A percentile compares a stretch with the other conserved stretches of the same genome.
phyloP scores from a whole-genome alignment of 2,888 invertebrate genomes.

The Papilio demoleus region DNA sequence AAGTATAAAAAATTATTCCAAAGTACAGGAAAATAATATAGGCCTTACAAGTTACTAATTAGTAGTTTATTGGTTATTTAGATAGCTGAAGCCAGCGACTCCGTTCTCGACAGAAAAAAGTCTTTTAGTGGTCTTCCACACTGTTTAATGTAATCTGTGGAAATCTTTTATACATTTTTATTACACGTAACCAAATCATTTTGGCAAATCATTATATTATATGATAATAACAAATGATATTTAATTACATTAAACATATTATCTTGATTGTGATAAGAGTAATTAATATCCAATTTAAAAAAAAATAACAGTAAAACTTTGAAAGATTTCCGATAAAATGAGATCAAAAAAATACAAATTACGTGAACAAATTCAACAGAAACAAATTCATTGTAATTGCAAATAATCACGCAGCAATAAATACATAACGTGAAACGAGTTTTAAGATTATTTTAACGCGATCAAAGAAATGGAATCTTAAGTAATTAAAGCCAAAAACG shows the following conservation, averaged over 20 bases:
- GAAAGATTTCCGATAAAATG: slow-evolving; percentile 1
- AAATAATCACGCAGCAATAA: slow-evolving; percentile 6
- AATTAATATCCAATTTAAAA: background rate
- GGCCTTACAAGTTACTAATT: background rate
- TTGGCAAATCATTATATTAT: background rate
- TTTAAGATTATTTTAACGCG: slow-evolving; percentile 16
- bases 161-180: background rate
- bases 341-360: slow-evolving; percentile 28
- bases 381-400: slow-evolving; percentile 24
- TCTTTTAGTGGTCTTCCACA: too few relatives aligned
- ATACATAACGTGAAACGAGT: background rate
- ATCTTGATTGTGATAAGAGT: background rate
- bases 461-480: slow-evolving; percentile 6
- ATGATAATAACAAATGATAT: slow-evolving; percentile 7
- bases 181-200: background rate
- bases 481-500: background rate
- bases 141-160: too few relatives aligned
- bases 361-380: background rate
- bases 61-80: background rate
- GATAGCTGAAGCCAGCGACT: too few relatives aligned
- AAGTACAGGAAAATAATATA: background rate
- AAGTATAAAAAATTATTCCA: background rate
- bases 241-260: background rate
- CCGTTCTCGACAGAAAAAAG: too few relatives aligned
- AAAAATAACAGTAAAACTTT: slow-evolving; percentile 23